These are phyloP conservation scores for Bombus pyrosoma DNA, from an alignment of 1,140 invertebrate species.

Conservation along the genomic window DNA sequence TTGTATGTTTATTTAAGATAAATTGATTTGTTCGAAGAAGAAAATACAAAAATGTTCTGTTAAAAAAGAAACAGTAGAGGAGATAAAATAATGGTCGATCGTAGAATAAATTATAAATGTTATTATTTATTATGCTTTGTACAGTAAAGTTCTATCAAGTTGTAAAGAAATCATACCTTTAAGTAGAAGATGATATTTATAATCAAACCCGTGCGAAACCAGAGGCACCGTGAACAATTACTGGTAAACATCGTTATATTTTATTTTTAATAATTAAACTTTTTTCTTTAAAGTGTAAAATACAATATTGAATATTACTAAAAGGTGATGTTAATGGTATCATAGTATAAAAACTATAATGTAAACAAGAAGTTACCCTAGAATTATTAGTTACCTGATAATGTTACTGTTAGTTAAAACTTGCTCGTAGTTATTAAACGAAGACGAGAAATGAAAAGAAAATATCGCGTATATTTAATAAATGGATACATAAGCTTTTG, in stretches of 20 bases:
- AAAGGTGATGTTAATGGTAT: neutral
- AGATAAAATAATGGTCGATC: too few species aligned
- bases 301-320: neutral
- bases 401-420: neutral
- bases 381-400: neutral
- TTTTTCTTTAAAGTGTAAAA: too few species aligned
- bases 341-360: neutral
- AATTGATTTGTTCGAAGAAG: too few species aligned
- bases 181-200: neutral
- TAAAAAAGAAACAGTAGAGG: too few species aligned
- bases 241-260: too few species aligned
- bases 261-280: too few species aligned
- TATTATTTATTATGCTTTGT: too few species aligned
- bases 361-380: neutral
- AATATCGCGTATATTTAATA: neutral
- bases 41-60: too few species aligned
- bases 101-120: too few species aligned
- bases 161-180: neutral
- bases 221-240: neutral
- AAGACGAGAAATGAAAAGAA: neutral
- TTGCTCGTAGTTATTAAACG: neutral
- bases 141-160: too few species aligned
- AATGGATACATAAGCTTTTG: neutral
- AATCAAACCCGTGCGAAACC: neutral
- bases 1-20: too few species aligned